Percentiles rank a stretch among this genome's conserved stretches.
Evolutionary conservation across 1,140 invertebrate species (phyloP).

Genomic region (Euwallacea similis): DNA sequence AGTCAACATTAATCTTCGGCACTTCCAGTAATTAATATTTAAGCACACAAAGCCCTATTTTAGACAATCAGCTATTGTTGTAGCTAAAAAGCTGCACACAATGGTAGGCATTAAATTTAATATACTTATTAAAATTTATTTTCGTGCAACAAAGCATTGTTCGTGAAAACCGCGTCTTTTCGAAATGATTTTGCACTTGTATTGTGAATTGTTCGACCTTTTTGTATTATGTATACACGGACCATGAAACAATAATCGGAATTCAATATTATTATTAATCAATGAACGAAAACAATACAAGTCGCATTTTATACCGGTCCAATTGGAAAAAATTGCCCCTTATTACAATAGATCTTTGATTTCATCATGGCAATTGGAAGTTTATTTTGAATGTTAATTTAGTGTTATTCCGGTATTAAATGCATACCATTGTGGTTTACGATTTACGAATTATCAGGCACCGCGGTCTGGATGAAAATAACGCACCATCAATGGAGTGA

Average conservation of each 20-base stretch:
- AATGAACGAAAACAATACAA: constrained; percentile 20
- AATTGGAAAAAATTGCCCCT: background rate
- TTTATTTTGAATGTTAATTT: constrained; percentile 9
- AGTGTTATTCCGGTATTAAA: background rate
- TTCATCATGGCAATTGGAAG: constrained; percentile 15
- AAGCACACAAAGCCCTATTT: constrained; percentile 25
- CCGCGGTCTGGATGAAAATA: background rate
- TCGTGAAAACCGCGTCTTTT: constrained; percentile 24
- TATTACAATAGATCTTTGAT: constrained; percentile 12
- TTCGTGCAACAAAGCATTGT: constrained; percentile 27
- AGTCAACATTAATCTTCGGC: background rate
- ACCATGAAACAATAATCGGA: constrained; percentile 9
- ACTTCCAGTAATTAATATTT: constrained; percentile 25
- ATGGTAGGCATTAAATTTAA: constrained; percentile 36
- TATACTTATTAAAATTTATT: constrained; percentile 36
- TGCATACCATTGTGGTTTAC: background rate
- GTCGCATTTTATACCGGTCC: background rate
- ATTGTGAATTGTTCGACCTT: constrained; percentile 27
- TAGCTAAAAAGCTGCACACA: constrained; percentile 19
- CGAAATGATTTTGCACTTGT: constrained; percentile 34
- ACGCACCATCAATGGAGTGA: background rate
- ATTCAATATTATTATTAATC: constrained; percentile 23
- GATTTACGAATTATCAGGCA: background rate
- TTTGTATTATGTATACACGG: background rate
- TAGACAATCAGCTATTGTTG: constrained; percentile 36